phyloP scores from a whole-genome alignment of 2,797 vertebrate genomes.

The Triplophysa yarkandensis region DNA sequence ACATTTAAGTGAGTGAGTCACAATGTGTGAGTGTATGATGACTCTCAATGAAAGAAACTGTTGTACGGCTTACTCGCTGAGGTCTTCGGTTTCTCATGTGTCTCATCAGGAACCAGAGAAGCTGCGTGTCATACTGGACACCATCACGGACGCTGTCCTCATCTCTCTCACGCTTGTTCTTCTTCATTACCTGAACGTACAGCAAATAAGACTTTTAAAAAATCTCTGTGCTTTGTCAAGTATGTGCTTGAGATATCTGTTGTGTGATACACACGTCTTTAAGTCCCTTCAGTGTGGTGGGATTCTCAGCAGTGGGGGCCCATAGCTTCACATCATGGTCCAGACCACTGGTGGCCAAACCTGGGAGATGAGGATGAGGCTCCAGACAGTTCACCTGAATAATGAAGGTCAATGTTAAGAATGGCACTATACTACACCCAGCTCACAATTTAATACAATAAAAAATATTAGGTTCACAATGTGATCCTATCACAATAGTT shows the following conservation, averaged over 20 bases:
- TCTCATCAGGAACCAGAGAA: conserved; percentile 98
- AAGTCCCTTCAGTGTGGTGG: conserved; percentile 85
- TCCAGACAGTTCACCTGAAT: conserved; percentile 92
- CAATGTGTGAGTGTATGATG: background rate
- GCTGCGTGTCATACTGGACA: conserved; percentile 93
- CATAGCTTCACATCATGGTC: conserved; percentile 97
- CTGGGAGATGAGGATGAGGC: conserved; percentile 91
- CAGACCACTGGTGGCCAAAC: conserved; percentile 93
- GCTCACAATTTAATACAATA: too few species aligned
- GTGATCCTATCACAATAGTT: too few species aligned
- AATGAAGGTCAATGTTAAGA: background rate
- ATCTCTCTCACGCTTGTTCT: conserved; percentile 93
- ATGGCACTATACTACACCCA: too few species aligned
- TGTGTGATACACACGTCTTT: conserved; percentile 79
- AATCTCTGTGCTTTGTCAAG: background rate
- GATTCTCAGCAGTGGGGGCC: conserved; percentile 88
- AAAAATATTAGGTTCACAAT: too few species aligned
- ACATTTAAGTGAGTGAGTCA: background rate
- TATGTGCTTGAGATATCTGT: background rate
- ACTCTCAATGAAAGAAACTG: background rate
- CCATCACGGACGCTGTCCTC: conserved; percentile 91
- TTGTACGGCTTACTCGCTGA: conserved; percentile 77
- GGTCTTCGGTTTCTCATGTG: conserved; percentile 92
- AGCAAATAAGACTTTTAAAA: background rate
- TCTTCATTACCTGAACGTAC: conserved; percentile 87